Evolutionary conservation across 2,113 vertebrate species (phyloP), one percentile per base, ranked within the genome.

Genomic region (Misgurnus anguillicaudatus): DNA sequence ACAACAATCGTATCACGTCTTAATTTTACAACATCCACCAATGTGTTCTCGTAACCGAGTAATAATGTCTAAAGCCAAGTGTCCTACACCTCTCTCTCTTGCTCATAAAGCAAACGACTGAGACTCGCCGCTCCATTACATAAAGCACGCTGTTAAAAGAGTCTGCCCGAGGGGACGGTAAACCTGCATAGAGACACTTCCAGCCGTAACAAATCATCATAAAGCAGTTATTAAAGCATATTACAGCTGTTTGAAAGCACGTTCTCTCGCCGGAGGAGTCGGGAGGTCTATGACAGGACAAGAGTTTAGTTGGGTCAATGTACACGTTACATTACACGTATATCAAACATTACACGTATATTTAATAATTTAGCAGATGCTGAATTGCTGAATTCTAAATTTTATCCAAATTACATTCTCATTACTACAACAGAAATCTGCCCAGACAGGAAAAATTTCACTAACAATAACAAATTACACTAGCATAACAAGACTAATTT

Each of bases 181-280:
- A 87, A 53, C 53, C 82, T 61, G 86, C 82, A 84, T 79, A 65
- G 62, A 83, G 77, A 62, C 76, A 84, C 88, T 88, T 83, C 80
- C 67, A 87, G 88, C 85, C 67, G 76, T 90, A 90, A 89, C 84
- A 89, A 88, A 92, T 92, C 87, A 88, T 90, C 89, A 90, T 82
- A 81, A 89, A 90, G 79, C 83, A 87, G 87, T 89, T 87, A 90
- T 91, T 90, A 91, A 91, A 90, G 82, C 89, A 87, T 87, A 90
- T 91, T 90, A 89, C 68, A 64, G 67, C 63, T 61, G 62, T 11
- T 38, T 53, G 55, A 45, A 45, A 57, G 53, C 36, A 17, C 19
- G 39, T 41, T 41, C 51, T 7, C 31, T 16, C 69, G 55, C 69
- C 36, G 61, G 39, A 45, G 60, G 41, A 17, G 62, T 24, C 17